Evolutionary conservation across 1,140 invertebrate genomes (phyloP), one percentile per base, ranked within the genome.

Genomic region (Formica selysi): DNA sequence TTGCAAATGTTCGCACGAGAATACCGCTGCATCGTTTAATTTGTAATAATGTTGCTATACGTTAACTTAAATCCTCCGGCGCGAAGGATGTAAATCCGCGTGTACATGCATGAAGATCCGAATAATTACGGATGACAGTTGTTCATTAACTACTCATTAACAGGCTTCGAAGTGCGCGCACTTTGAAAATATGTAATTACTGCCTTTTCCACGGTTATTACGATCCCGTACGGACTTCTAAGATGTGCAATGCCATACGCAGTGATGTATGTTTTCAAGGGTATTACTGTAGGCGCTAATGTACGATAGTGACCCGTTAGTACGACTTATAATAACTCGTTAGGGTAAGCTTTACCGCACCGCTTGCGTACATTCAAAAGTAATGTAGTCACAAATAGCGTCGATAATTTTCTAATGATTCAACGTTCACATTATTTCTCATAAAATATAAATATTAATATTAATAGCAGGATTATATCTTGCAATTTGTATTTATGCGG

Each of bases 111-210:
- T 64, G 86, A 88, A 89, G 65, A 62, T 80, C 13, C 68, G 81
- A 76, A 70, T 76, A 88, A 88, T 89, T 88, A 88, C 51, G n/a
- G 13, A 84, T 57, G 81, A 88, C 87, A 79, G 88, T 86, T 86
- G 87, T 88, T 88, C 88, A 74, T 89, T 62, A 85, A 67, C 81
- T 87, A 73, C 71, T 76, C 84, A 88, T 89, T 89, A 89, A 73
- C 61, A 62, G 54, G 74, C 59, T 71, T 59, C 68, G 36, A 81
- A 54, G 59, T 78, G 64, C 22, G 32, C 41, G 68, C 7, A 32
- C 81, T 78, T 64, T 65, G 71, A 78, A 85, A 85, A 85, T 85
- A 78, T 78, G 74, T 54, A 85, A 85, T 85, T 85, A 85, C 61
- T 76, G 73, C 70, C 59, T 73, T 85, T 78, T 76, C 81, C 81